Evolutionary conservation across 2,797 vertebrate genomes (phyloP).

Genomic region (Pipistrellus pipistrellus): DNA sequence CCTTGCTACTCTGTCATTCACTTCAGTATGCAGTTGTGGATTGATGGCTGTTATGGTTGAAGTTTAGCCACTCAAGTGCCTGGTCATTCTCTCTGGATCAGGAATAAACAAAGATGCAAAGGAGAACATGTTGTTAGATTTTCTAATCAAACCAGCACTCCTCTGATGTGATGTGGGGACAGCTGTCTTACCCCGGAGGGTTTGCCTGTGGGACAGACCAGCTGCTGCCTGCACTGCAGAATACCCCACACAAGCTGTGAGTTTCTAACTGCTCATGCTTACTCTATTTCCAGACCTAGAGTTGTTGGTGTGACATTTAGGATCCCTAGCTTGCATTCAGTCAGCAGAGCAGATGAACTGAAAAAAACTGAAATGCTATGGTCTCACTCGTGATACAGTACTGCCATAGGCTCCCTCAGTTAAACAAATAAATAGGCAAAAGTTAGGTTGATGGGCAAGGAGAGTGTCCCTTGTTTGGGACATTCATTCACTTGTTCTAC

Average conservation of each 20-base stretch:
- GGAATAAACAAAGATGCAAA: conserved; percentile 12
- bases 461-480: background rate
- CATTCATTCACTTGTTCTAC: background rate
- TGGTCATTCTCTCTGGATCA: background rate
- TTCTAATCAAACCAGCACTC: background rate
- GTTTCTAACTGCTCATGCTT: background rate
- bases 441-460: background rate
- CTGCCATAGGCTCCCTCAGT: background rate
- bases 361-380: background rate
- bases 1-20: too few relatives aligned
- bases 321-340: background rate
- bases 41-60: background rate
- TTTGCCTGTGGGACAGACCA: background rate
- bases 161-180: background rate
- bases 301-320: background rate
- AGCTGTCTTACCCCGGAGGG: background rate
- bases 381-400: background rate
- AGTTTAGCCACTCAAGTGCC: background rate
- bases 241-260: background rate
- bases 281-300: background rate
- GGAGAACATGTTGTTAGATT: background rate
- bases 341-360: background rate
- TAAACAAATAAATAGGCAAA: background rate
- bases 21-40: too few relatives aligned
- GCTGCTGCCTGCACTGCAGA: background rate